Percentiles rank a stretch among this genome's conserved stretches.
Evolutionary conservation across 92 coral and sea anemone genomes (phyloP).

Genomic region (Heteractis magnifica): DNA sequence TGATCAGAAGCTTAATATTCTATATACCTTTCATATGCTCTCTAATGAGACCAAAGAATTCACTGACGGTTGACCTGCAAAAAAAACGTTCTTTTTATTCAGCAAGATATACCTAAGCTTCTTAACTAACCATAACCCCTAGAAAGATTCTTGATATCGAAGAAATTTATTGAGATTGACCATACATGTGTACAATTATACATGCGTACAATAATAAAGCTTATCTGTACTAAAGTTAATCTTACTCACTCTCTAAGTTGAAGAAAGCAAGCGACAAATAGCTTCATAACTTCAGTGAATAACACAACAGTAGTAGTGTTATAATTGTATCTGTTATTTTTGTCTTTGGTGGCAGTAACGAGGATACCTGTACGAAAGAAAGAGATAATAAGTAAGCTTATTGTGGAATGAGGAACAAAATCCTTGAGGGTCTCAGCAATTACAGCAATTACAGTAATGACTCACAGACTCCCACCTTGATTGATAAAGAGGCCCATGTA

Average conservation of each 20-base stretch:
- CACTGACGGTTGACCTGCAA: slow-evolving; percentile 56
- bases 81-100: not conserved
- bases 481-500: slow-evolving; percentile 88
- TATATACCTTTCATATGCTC: slow-evolving; percentile 59
- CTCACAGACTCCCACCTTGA: slow-evolving; percentile 61
- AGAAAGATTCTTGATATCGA: no score
- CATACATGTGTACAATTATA: not conserved
- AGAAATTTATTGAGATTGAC: not conserved
- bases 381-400: not conserved
- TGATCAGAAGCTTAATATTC: not conserved
- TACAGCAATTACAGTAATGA: not conserved
- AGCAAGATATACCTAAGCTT: no score
- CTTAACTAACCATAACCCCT: no score
- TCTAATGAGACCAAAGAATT: slow-evolving; percentile 44
- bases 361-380: slow-evolving; percentile 70
- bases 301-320: slow-evolving; percentile 92
- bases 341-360: slow-evolving; percentile 88
- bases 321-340: slow-evolving; percentile 62
- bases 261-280: slow-evolving; percentile 66
- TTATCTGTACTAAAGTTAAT: no score
- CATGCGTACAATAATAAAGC: not conserved
- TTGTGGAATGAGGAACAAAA: not conserved
- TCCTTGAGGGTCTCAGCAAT: not conserved
- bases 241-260: slow-evolving; percentile 85
- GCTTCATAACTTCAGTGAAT: slow-evolving; percentile 79